phyloP scores from a whole-genome alignment of 2,113 vertebrate genomes.

The Nibea albiflora region DNA sequence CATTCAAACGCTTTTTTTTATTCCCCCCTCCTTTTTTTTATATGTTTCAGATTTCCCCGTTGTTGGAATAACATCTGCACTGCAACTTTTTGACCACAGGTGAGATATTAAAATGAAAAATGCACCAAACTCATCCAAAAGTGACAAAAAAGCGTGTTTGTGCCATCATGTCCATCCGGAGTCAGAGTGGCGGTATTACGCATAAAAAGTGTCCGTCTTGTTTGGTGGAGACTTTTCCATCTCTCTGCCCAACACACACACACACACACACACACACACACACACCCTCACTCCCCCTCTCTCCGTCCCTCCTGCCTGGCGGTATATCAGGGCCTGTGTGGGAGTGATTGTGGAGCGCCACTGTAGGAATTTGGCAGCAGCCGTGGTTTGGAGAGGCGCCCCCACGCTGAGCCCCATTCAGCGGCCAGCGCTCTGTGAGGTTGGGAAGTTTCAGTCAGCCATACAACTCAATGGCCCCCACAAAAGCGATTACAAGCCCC shows the following conservation, averaged over 20 bases:
- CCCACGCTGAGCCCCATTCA: slow-evolving; percentile 98
- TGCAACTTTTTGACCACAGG: slow-evolving; percentile 55
- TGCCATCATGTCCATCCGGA: slow-evolving; percentile 15
- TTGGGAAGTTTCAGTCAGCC: slow-evolving; percentile 98
- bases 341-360: slow-evolving; percentile 95
- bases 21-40: slow-evolving; percentile 12
- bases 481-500: slow-evolving; percentile 99
- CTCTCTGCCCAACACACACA: slow-evolving; percentile 37
- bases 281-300: background rate
- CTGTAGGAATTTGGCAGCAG: slow-evolving; percentile 99
- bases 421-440: slow-evolving; percentile 92
- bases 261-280: slow-evolving; percentile 1
- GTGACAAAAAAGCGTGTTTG: background rate
- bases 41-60: slow-evolving; percentile 60
- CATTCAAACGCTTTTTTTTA: slow-evolving; percentile 44
- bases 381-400: slow-evolving; percentile 92
- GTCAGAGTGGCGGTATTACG: slow-evolving; percentile 6
- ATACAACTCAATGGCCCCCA: slow-evolving; percentile 96
- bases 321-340: slow-evolving; percentile 89
- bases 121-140: background rate
- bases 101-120: slow-evolving; percentile 51
- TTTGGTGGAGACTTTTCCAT: slow-evolving; percentile 60
- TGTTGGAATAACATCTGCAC: slow-evolving; percentile 64
- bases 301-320: slow-evolving; percentile 66
- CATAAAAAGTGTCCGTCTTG: slow-evolving; percentile 40